phyloP scores from a whole-genome alignment of 2,113 vertebrate species.

The Hippolais icterina region DNA sequence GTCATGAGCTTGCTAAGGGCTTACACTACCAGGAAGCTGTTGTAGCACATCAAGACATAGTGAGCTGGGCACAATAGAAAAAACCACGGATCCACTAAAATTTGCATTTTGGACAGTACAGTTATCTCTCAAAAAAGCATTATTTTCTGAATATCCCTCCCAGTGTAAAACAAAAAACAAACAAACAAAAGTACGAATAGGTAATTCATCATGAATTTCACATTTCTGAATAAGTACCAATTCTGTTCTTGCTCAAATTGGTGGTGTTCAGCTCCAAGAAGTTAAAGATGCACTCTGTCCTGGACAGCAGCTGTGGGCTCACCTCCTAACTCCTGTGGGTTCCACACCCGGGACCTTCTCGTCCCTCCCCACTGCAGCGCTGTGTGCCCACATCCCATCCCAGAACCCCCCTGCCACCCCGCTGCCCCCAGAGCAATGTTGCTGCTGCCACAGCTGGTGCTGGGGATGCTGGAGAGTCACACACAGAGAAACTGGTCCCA shows the following conservation, averaged over 20 bases:
- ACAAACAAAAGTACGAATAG: neutral
- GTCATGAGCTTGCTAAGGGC: neutral
- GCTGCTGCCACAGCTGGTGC: neutral
- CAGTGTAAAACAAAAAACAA: neutral
- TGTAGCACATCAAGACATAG: neutral
- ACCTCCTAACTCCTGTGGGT: neutral
- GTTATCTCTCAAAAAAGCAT: neutral
- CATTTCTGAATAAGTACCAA: neutral
- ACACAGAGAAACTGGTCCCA: neutral
- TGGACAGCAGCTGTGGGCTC: neutral
- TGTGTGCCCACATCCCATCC: neutral
- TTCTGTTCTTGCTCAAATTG: neutral
- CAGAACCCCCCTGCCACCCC: accelerated
- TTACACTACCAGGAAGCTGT: neutral
- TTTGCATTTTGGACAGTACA: neutral
- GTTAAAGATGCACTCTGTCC: accelerated
- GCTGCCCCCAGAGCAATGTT: accelerated
- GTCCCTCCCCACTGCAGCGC: neutral
- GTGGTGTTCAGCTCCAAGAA: neutral
- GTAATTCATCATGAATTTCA: neutral
- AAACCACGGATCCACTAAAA: neutral
- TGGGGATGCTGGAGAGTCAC: neutral
- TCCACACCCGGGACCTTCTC: neutral
- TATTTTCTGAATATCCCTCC: neutral
- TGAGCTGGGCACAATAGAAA: neutral